Evolutionary conservation across 53 echinoderm and acorn worm genomes (phyloP).

Genomic region (Echinarachnius parma): DNA sequence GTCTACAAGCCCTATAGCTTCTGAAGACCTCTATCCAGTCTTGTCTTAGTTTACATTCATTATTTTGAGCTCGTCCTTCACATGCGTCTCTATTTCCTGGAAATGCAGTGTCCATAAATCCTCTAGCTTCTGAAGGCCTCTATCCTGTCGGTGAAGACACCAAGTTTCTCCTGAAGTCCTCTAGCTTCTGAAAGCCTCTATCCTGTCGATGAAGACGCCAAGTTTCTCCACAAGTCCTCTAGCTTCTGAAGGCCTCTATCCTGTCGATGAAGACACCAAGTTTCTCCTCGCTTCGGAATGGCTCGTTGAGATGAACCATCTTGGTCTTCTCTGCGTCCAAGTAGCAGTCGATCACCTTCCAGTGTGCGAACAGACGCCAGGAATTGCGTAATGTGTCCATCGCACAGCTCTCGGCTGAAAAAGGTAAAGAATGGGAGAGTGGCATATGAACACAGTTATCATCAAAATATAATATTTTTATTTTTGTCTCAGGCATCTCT

Average conservation of each 20-base stretch:
- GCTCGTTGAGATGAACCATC: slow-evolving; percentile 80
- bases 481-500: too few relatives aligned
- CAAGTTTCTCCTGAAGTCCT: neutral
- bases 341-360: slow-evolving; percentile 85
- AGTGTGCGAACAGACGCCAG: slow-evolving; percentile 74
- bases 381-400: slow-evolving; percentile 96
- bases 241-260: slow-evolving; percentile 74
- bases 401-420: slow-evolving; percentile 82
- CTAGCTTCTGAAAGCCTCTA: slow-evolving; percentile 8
- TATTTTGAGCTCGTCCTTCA: too few relatives aligned
- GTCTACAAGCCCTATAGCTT: too few relatives aligned
- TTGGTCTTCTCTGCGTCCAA: slow-evolving; percentile 74
- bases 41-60: too few relatives aligned
- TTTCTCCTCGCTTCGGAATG: slow-evolving; percentile 66
- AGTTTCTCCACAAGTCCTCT: neutral
- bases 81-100: too few relatives aligned
- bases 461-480: too few relatives aligned
- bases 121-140: neutral
- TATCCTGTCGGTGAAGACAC: slow-evolving; percentile 1
- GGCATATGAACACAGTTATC: too few relatives aligned
- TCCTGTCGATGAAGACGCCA: slow-evolving; percentile 2
- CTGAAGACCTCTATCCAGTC: too few relatives aligned
- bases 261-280: slow-evolving; percentile 83
- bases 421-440: slow-evolving; percentile 4
- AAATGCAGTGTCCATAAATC: too few relatives aligned